A percentile compares a stretch with the other conserved stretches of the same genome.
These are phyloP conservation scores for Monopterus albus DNA, from an alignment of 2,113 vertebrate species.

Conservation along the genomic window DNA sequence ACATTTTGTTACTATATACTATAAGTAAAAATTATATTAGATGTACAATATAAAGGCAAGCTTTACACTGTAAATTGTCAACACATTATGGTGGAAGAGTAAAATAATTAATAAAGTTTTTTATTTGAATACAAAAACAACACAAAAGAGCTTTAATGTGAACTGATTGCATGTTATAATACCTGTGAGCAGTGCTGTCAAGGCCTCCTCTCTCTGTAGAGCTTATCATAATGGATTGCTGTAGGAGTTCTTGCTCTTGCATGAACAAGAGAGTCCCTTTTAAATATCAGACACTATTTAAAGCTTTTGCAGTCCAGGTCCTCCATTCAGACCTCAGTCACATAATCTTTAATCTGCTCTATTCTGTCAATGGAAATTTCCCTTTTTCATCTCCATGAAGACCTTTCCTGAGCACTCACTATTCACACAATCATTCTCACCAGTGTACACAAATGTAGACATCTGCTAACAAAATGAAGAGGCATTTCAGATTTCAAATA, in stretches of 20 bases:
- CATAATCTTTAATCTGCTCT: conserved; percentile 58
- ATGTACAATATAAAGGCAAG: too few relatives aligned
- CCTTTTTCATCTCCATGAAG: conserved; percentile 49
- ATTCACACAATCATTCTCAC: conserved; percentile 71
- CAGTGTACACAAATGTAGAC: conserved; percentile 42
- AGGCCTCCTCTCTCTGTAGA: conserved; percentile 36
- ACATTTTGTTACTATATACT: too few relatives aligned
- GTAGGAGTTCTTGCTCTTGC: conserved; percentile 45
- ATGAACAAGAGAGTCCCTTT: conserved; percentile 59
- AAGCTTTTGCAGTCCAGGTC: conserved; percentile 61
- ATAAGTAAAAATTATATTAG: too few relatives aligned
- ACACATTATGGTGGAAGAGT: too few relatives aligned
- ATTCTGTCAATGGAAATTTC: conserved; percentile 53
- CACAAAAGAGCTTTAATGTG: conserved; percentile 30
- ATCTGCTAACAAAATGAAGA: conserved; percentile 35
- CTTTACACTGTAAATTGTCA: too few relatives aligned
- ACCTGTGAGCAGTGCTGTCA: conserved; percentile 46
- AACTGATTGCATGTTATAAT: conserved; percentile 44
- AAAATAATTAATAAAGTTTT: too few relatives aligned
- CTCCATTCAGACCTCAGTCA: conserved; percentile 50
- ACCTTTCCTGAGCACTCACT: conserved; percentile 67
- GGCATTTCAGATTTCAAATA: conserved; percentile 45
- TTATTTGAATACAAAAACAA: conserved; percentile 23
- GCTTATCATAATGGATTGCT: conserved; percentile 52
- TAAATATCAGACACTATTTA: conserved; percentile 66